Percentiles rank a stretch among this genome's conserved stretches.
phyloP scores from a whole-genome alignment of 2,797 vertebrate genomes.

The Phataginus tetradactyla region DNA sequence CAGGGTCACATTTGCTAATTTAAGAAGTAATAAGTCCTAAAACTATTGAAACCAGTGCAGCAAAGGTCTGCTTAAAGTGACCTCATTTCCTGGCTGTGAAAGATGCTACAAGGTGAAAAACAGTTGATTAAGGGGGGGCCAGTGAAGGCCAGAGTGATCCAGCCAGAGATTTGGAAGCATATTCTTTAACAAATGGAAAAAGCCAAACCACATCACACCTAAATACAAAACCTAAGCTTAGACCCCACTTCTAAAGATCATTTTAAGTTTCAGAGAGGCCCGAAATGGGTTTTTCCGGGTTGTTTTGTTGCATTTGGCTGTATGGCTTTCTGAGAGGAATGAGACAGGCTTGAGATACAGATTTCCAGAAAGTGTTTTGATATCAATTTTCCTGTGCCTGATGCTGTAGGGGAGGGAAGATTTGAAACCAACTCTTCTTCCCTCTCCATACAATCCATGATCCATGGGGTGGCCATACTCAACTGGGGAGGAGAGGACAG shows the following conservation, averaged over 20 bases:
- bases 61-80: neutral
- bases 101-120: neutral
- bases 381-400: neutral
- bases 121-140: neutral
- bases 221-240: neutral
- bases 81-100: neutral
- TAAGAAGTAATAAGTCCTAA: neutral
- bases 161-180: neutral
- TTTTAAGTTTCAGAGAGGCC: neutral
- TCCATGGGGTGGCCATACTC: constrained; percentile 1
- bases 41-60: neutral
- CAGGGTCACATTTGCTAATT: neutral
- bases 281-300: neutral
- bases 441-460: neutral
- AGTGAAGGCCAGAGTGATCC: neutral
- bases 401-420: neutral
- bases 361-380: neutral
- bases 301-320: neutral
- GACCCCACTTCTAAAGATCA: neutral
- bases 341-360: neutral
- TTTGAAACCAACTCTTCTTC: constrained; percentile 23
- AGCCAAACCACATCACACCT: neutral
- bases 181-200: neutral
- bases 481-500: constrained; percentile 6
- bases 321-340: neutral